Base-by-base conservation (phyloP, 2,113 vertebrate species). In the Phyllostomus discolor region DNA sequence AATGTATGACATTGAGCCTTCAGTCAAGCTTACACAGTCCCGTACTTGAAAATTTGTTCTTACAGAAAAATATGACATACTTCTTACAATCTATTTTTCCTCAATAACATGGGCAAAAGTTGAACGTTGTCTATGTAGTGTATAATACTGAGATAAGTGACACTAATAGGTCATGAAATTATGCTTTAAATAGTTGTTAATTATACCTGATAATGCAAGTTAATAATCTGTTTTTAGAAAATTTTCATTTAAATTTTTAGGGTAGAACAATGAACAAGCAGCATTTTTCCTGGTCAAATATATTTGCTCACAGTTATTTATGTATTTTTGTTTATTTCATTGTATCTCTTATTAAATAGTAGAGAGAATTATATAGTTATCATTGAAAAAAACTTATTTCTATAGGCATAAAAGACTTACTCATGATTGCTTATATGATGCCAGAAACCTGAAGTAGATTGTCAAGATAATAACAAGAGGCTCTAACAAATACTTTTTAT, bases 401-500 rank as follows among this genome's bases (percentile, higher is more conserved):
- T 95, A 94, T 11, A 5, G 10, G 35, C 83, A 96, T 66, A 95
- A 79, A 59, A 43, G 3, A 79, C 20, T 26, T 91, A 95, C 41
- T 80, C 69, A 43, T 5, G 67, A 10, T 7, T 82, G 10, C 88
- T 96, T 79, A 16, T 43, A 43, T 48, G 14, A 81, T 62, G 7
- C 24, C 50, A 75, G 72, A 96, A 73, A 93, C 2, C 86, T 75
- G 24, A 88, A 93, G 9, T 7, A 19, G 10, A 67, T 88, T 66
- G 83, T 95, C 59, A 97, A 66, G 80, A 81, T 82, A 80, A 94
- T 91, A 88, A 38, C 3, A 86, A 19, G 70, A 19, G 0, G 2
- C 93, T 98, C 93, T 91, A 94, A 91, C 93, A n/a, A 83, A 14
- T 52, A 11, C 28, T 89, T 12, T 96, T 76, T 33, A 76, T 75